Percentiles rank a stretch among this genome's conserved stretches.
phyloP scores from a whole-genome alignment of 2,797 vertebrate genomes.

The Danio choprae region DNA sequence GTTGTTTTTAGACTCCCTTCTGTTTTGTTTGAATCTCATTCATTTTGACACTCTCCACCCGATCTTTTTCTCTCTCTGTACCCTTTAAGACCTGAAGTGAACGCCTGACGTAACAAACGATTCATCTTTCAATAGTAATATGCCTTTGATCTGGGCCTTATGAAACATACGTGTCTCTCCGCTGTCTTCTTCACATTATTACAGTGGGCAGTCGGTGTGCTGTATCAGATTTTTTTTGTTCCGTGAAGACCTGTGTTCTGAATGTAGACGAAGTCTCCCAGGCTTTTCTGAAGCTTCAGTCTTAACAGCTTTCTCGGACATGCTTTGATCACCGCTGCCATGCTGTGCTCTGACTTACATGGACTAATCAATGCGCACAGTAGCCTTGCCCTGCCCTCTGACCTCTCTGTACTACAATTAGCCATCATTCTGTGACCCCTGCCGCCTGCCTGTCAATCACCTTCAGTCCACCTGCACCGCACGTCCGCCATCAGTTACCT shows the following conservation, averaged over 20 bases:
- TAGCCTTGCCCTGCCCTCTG: slow-evolving; percentile 34
- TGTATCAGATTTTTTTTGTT: neutral
- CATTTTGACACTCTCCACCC: neutral
- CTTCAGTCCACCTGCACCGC: slow-evolving; percentile 8
- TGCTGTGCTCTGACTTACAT: slow-evolving; percentile 17
- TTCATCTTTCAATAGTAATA: slow-evolving; percentile 5
- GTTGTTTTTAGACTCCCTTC: neutral
- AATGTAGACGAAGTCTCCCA: slow-evolving; percentile 1
- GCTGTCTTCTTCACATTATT: slow-evolving; percentile 36
- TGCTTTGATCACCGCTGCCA: slow-evolving; percentile 36
- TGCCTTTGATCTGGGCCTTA: slow-evolving; percentile 50
- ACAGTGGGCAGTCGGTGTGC: slow-evolving; percentile 3
- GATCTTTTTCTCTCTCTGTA: neutral
- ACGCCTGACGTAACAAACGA: neutral
- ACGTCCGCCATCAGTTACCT: slow-evolving; percentile 35
- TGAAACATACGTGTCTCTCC: slow-evolving; percentile 48
- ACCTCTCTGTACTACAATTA: slow-evolving; percentile 28
- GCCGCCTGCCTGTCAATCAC: slow-evolving; percentile 15
- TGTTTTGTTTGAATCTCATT: neutral
- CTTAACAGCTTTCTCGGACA: neutral
- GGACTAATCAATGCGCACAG: slow-evolving; percentile 51
- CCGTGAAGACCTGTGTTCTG: neutral
- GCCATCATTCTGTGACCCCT: slow-evolving; percentile 22
- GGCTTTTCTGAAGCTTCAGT: slow-evolving; percentile 37
- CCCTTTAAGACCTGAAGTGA: neutral